Evolutionary conservation across 2,113 vertebrate genomes (phyloP).

Genomic region (Hymenochirus boettgeri): DNA sequence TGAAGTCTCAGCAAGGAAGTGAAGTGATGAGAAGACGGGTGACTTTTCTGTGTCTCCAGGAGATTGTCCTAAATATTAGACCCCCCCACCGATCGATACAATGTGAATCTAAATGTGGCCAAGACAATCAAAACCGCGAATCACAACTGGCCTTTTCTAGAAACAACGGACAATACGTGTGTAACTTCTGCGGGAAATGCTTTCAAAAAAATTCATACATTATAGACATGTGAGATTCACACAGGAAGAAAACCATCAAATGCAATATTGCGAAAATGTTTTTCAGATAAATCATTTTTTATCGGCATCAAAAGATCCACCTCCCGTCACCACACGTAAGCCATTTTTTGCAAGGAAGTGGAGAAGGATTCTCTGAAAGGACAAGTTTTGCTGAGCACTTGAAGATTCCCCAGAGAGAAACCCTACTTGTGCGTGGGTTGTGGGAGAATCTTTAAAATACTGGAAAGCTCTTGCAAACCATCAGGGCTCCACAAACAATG

Average conservation of each 20-base stretch:
- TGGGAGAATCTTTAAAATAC: constrained; percentile 59
- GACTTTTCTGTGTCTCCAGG: too few relatives aligned
- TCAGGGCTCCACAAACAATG: not conserved
- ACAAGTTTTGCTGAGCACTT: not conserved
- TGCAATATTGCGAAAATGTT: constrained; percentile 60
- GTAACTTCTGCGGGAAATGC: constrained; percentile 16
- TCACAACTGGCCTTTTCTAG: too few relatives aligned
- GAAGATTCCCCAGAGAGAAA: constrained; percentile 47
- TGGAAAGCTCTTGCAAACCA: constrained; percentile 20
- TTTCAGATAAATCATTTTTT: constrained; percentile 4
- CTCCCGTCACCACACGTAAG: constrained; percentile 20
- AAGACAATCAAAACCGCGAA: too few relatives aligned
- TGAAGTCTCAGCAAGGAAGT: too few relatives aligned
- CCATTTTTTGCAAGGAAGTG: not conserved
- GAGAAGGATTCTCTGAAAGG: not conserved
- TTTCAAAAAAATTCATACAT: constrained; percentile 7
- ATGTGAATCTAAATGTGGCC: too few relatives aligned
- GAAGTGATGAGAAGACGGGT: too few relatives aligned
- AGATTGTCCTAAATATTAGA: too few relatives aligned
- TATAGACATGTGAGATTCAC: constrained; percentile 48
- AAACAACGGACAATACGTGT: not conserved
- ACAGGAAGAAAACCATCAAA: constrained; percentile 65
- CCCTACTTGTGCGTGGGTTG: constrained; percentile 58
- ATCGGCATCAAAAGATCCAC: constrained; percentile 10
- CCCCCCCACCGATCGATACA: too few relatives aligned